These are phyloP conservation scores for Drosophila anceps DNA, from an alignment of 2,888 invertebrate species.

Conservation along the genomic window DNA sequence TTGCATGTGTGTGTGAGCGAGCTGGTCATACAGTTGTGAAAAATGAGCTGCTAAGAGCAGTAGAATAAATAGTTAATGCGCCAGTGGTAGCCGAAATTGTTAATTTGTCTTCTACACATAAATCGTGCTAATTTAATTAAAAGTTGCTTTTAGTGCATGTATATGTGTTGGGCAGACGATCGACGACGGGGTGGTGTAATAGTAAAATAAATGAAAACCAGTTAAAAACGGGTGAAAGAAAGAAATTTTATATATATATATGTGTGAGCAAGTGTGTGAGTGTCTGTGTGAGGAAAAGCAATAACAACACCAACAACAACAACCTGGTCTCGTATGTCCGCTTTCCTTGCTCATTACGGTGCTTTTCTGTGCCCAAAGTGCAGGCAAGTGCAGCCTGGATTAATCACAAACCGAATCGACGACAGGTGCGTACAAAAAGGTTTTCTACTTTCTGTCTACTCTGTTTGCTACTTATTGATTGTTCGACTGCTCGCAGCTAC, in stretches of 20 bases:
- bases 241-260: slow-evolving; percentile 62
- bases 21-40: slow-evolving; percentile 50
- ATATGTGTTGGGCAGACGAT: slow-evolving; percentile 7
- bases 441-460: slow-evolving; percentile 64
- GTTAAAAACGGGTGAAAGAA: slow-evolving; percentile 75
- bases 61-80: slow-evolving; percentile 43
- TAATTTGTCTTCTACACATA: slow-evolving; percentile 21
- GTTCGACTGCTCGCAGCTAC: slow-evolving; percentile 42
- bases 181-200: slow-evolving; percentile 38
- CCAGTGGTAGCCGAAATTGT: slow-evolving; percentile 30
- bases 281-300: slow-evolving; percentile 39
- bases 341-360: slow-evolving; percentile 79
- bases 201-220: slow-evolving; percentile 59
- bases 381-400: slow-evolving; percentile 59
- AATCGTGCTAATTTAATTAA: slow-evolving; percentile 50
- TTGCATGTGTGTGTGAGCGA: slow-evolving; percentile 32
- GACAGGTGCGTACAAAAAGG: slow-evolving; percentile 62
- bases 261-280: slow-evolving; percentile 22
- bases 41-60: slow-evolving; percentile 58
- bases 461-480: slow-evolving; percentile 57
- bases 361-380: slow-evolving; percentile 63
- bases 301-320: slow-evolving; percentile 41
- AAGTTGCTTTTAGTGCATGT: slow-evolving; percentile 22
- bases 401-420: slow-evolving; percentile 26
- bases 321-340: slow-evolving; percentile 76